Conservation (phyloP, 2,797 vertebrate genomes). For the Tolypeutes matacus region DNA sequence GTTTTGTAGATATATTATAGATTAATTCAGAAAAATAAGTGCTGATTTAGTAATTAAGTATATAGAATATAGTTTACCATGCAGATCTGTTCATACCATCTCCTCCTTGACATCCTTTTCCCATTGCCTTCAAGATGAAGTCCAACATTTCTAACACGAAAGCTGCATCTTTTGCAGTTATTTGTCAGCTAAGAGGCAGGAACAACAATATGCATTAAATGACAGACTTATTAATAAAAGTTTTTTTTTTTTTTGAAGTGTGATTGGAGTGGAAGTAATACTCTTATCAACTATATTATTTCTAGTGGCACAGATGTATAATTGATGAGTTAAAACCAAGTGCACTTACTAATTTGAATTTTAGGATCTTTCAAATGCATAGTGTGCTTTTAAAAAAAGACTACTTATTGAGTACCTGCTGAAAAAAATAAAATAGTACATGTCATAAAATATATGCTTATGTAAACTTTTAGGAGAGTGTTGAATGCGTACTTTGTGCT, state of each 20-base stretch:
- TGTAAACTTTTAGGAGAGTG: background rate
- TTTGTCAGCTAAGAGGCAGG: background rate
- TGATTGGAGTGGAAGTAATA: background rate
- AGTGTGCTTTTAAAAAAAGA: background rate
- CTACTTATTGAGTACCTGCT: background rate
- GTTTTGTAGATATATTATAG: background rate
- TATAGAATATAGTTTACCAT: background rate
- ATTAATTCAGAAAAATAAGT: slow-evolving; percentile 40
- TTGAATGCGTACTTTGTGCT: background rate
- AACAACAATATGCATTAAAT: background rate
- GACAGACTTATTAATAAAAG: background rate
- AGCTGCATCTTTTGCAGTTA: background rate
- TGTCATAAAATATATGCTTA: fast-evolving
- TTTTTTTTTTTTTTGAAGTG: background rate
- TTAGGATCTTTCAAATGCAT: background rate
- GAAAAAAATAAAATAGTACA: background rate
- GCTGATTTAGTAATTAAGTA: background rate
- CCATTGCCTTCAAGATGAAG: background rate
- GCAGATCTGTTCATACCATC: background rate
- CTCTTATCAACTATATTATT: background rate
- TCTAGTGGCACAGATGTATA: background rate
- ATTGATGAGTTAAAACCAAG: background rate
- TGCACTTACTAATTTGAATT: background rate
- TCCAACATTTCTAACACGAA: background rate
- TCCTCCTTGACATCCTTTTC: background rate